A percentile compares a stretch with the other conserved stretches of the same genome.
phyloP scores from a whole-genome alignment of 2,113 vertebrate species.

The Anhinga anhinga region DNA sequence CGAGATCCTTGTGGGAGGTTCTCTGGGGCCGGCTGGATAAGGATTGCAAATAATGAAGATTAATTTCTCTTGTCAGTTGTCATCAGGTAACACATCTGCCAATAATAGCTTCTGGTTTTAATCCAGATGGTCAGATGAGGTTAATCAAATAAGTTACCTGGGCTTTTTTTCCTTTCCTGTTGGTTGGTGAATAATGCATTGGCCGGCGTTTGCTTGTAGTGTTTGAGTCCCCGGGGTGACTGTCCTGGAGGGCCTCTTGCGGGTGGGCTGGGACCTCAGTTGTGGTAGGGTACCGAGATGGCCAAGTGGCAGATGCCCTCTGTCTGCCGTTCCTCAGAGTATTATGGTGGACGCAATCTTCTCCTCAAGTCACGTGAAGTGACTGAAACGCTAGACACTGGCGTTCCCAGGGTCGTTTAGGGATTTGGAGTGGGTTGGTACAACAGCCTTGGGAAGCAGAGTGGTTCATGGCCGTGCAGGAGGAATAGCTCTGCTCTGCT shows the following conservation, averaged over 20 bases:
- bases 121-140: neutral
- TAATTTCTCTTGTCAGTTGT: neutral
- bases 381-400: neutral
- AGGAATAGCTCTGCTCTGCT: neutral
- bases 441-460: neutral
- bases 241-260: no score
- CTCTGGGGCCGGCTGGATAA: neutral
- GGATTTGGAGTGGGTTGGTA: neutral
- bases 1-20: neutral
- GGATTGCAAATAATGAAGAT: neutral
- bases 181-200: neutral
- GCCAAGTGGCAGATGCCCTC: neutral
- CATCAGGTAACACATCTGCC: neutral
- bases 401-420: rapidly evolving
- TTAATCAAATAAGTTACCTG: neutral
- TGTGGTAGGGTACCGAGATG: neutral
- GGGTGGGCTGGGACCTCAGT: neutral
- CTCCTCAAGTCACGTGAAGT: neutral
- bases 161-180: neutral
- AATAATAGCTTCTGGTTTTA: neutral
- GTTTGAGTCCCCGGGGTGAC: neutral
- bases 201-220: neutral
- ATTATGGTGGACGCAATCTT: neutral
- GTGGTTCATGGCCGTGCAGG: neutral
- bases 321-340: neutral